A percentile compares a stretch with the other conserved stretches of the same genome.
These are phyloP conservation scores for Mungos mungo DNA, from an alignment of 2,113 vertebrate genomes.

Conservation along the genomic window DNA sequence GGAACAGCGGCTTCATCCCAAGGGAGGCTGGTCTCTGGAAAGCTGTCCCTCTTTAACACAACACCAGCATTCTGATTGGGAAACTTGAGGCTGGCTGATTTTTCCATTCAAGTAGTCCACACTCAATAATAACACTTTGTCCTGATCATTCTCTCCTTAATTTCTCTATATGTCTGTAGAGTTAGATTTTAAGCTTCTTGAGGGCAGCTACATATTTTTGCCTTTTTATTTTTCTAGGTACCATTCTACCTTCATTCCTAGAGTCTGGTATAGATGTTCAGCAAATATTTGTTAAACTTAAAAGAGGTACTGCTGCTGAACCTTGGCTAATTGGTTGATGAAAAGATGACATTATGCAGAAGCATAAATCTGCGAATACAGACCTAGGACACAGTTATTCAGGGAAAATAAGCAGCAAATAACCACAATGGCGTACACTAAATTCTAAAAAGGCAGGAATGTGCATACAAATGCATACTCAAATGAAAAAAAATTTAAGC, in stretches of 20 bases:
- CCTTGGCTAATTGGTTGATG: neutral
- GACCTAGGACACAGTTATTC: neutral
- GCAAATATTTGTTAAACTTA: neutral
- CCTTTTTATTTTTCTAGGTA: neutral
- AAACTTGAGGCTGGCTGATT: neutral
- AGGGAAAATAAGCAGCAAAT: neutral
- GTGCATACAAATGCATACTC: neutral
- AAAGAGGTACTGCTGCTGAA: neutral
- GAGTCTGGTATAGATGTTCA: neutral
- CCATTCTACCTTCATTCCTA: neutral
- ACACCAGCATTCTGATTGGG: rapidly evolving
- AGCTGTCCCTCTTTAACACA: neutral
- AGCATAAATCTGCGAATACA: neutral
- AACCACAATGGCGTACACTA: neutral
- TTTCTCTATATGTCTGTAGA: neutral
- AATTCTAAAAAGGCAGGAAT: neutral
- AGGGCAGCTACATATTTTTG: neutral
- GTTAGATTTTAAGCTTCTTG: neutral
- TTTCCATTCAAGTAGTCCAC: neutral
- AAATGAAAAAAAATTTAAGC: neutral
- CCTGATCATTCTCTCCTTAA: neutral
- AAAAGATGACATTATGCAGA: neutral
- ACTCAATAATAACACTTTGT: neutral
- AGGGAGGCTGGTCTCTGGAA: neutral
- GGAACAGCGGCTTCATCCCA: neutral